Evolutionary conservation across 2,113 vertebrate species (phyloP), one percentile per base, ranked within the genome.

Genomic region (Dermatemys mawii): DNA sequence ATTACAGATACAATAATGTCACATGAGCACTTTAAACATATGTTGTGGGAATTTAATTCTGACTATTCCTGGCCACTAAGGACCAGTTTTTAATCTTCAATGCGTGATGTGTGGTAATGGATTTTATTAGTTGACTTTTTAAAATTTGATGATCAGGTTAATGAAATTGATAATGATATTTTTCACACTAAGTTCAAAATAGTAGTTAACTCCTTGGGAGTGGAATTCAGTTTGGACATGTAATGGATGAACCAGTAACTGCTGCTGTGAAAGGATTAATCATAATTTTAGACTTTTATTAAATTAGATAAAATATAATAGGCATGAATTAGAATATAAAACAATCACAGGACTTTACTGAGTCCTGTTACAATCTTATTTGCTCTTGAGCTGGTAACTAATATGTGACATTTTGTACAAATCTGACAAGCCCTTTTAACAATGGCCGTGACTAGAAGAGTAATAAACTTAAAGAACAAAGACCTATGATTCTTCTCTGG

Each of bases 1-100:
- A 97, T 97, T 97, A 96, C 96, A 97, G 95, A 97, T 97, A 97
- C 96, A 97, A 97, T 97, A 97, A 96, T 93, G 96, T 96, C 96
- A 90, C 92, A 96, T 94, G 94, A 96, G 97, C 95, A 89, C 94
- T 97, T 97, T 94, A 97, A 97, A 95, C 97, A 97, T 97, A 97
- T 97, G 97, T 95, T 97, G 93, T 94, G 95, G 97, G 97, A 96
- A 97, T 97, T 96, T 96, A 97, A 97, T 93, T 89, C 93, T 96
- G 95, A 94, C 94, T 97, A 97, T 96, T 96, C 93, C 93, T 96
- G 93, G 95, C 94, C 97, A 97, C 97, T 57, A 91, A 97, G 96
- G 96, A 97, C 93, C 93, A 94, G 96, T 96, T 97, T 97, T 97
- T 97, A 97, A 97, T 97, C 96, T 97, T 97, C 91, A 87, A 96